Evolutionary conservation across 2,797 vertebrate genomes (phyloP).

Genomic region (Takifugu ocellatus): DNA sequence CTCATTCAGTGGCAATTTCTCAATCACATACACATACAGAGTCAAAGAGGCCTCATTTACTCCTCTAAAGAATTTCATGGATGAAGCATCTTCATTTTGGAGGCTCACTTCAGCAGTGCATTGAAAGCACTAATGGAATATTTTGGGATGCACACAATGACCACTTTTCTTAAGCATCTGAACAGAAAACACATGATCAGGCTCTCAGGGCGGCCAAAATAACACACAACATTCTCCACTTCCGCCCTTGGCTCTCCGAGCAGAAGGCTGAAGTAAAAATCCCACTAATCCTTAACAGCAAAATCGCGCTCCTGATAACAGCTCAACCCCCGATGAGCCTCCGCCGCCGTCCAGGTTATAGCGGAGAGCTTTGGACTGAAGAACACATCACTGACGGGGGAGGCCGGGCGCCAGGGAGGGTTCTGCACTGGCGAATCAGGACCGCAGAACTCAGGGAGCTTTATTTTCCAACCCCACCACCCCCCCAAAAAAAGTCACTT

Average conservation of each 20-base stretch:
- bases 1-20: no score
- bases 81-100: no score
- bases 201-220: conserved; percentile 31
- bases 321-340: not conserved
- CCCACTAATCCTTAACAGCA: conserved; percentile 51
- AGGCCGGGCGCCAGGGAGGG: conserved; percentile 11
- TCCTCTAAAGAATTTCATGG: no score
- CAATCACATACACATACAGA: no score
- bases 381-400: not conserved
- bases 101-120: no score
- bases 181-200: conserved; percentile 7
- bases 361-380: conserved; percentile 3
- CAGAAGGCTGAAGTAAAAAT: conserved; percentile 38
- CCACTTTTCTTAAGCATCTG: not conserved
- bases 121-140: no score
- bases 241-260: conserved; percentile 32
- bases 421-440: conserved; percentile 2
- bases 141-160: not conserved
- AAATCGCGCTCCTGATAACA: conserved; percentile 37
- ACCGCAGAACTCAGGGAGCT: not conserved
- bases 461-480: not conserved
- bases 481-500: not conserved
- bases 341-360: conserved; percentile 6
- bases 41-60: no score
- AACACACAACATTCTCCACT: conserved; percentile 33